Percentiles rank a stretch among this genome's conserved stretches.
phyloP scores from a whole-genome alignment of 92 coral and sea anemone species.

The Scolanthus callimorphus region DNA sequence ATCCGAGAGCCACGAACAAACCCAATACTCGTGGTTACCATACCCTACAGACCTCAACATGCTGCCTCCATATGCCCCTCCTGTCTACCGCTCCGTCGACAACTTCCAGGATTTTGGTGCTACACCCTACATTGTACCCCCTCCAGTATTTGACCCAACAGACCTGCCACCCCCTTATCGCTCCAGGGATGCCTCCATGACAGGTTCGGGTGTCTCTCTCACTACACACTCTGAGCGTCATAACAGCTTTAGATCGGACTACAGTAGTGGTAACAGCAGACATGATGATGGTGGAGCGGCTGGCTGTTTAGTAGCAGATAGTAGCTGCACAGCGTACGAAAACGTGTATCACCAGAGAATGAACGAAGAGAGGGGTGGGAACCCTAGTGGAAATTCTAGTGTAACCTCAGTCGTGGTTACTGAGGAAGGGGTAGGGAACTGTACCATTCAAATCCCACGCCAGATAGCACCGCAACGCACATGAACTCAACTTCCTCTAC shows the following conservation, averaged over 20 bases:
- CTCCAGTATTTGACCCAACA: conserved; percentile 95
- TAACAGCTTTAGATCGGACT: too few species aligned
- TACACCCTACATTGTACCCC: conserved; percentile 77
- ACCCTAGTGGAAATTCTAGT: conserved; percentile 2
- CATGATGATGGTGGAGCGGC: conserved; percentile 11
- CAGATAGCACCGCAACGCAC: too few species aligned
- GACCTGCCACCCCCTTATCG: conserved; percentile 98
- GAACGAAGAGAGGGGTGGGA: conserved; percentile 20
- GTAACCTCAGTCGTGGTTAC: conserved; percentile 11
- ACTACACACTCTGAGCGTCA: not conserved
- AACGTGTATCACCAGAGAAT: conserved; percentile 25
- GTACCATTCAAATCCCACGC: too few species aligned
- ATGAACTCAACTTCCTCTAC: too few species aligned
- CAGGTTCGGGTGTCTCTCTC: conserved; percentile 66
- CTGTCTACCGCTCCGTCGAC: conserved; percentile 78
- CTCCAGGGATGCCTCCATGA: conserved; percentile 81
- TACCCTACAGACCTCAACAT: conserved; percentile 72
- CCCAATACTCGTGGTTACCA: conserved; percentile 80
- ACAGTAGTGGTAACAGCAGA: not conserved
- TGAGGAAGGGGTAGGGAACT: too few species aligned
- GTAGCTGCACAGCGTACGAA: not conserved
- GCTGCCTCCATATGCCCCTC: conserved; percentile 94
- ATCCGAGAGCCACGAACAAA: conserved; percentile 53
- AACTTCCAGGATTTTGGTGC: conserved; percentile 76
- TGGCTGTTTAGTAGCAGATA: conserved; percentile 5